These are phyloP conservation scores for Drosophila kambysellisi DNA, from an alignment of 2,888 invertebrate genomes.

Conservation along the genomic window DNA sequence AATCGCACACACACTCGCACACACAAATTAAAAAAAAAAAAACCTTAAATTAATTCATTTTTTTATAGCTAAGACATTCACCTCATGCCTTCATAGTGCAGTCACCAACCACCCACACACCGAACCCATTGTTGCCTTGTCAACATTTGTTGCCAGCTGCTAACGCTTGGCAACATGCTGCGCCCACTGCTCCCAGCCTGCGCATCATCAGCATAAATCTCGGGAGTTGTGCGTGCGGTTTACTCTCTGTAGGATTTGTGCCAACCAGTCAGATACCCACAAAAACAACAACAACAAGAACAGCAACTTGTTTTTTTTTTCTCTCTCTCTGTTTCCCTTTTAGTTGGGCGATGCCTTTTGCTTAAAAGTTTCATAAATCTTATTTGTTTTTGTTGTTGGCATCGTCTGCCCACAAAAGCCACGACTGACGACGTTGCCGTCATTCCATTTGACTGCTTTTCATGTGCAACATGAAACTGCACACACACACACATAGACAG, in stretches of 20 bases:
- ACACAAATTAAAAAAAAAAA: conserved; percentile 14
- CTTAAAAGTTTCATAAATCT: conserved; percentile 82
- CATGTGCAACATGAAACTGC: conserved; percentile 68
- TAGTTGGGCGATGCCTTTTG: conserved; percentile 67
- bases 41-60: conserved; percentile 38
- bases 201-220: conserved; percentile 76
- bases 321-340: conserved; percentile 22
- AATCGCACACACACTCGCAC: conserved; percentile 33
- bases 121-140: conserved; percentile 40
- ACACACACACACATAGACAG: conserved; percentile 11
- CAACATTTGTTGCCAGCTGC: conserved; percentile 45
- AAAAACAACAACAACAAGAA: conserved; percentile 30
- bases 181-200: conserved; percentile 32
- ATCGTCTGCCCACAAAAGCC: conserved; percentile 71
- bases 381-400: conserved; percentile 64
- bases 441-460: conserved; percentile 81
- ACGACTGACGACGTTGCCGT: conserved; percentile 55
- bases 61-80: conserved; percentile 56
- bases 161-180: conserved; percentile 31
- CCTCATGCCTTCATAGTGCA: conserved; percentile 44
- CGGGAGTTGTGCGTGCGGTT: conserved; percentile 53
- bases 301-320: conserved; percentile 5
- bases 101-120: conserved; percentile 53
- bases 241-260: conserved; percentile 57
- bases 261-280: conserved; percentile 40